Base-by-base conservation (phyloP, 2,797 vertebrate genomes). In the Megalops cyprinoides region DNA sequence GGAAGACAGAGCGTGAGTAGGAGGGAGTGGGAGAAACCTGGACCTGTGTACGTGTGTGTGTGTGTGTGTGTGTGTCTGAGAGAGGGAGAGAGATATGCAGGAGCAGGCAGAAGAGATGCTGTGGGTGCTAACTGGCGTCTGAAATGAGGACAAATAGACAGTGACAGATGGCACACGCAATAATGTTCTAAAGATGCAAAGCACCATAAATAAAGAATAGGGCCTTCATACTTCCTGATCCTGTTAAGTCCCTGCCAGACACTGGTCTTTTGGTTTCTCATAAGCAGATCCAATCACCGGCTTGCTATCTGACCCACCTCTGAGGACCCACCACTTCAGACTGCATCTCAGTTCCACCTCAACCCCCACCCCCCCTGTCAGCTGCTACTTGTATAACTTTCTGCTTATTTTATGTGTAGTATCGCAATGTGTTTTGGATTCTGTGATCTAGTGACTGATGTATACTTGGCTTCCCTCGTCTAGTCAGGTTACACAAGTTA, bases 31-130 rank as follows among this genome's bases (percentile, higher is more conserved):
- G 42, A 65, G 60, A 6, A 25, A 69, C 15, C 67, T 14, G n/a
- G 12, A 67, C 8, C 14, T 74, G 46, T 15, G 46, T 58, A 20
- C 28, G 56, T 58, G 20, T 58, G n/a, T 58, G 23, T 25, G 56
- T 25, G n/a, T 28, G 18, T 37, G 65, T 42, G 62, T 42, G 28
- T 37, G 15, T 58, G 31, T n/a, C n/a, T n/a, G n/a, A n/a, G n/a
- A n/a, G 44, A 71, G 46, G 75, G 81, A 56, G 74, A 73, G 58
- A 77, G 46, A 77, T 28, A 69, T 80, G 42, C n/a, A n/a, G 76
- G 3, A 74, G 14, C 31, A 28, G 79, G 28, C 69, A 20, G 23
- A 69, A 82, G 1, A 77, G 20, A 7, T 74, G 49, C n/a, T 44
- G 20, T 49, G 77, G 25, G 56, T 20, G 6, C n/a, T 69, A 69